Base-by-base conservation (phyloP, 1,140 invertebrate genomes). In the Battus philenor region DNA sequence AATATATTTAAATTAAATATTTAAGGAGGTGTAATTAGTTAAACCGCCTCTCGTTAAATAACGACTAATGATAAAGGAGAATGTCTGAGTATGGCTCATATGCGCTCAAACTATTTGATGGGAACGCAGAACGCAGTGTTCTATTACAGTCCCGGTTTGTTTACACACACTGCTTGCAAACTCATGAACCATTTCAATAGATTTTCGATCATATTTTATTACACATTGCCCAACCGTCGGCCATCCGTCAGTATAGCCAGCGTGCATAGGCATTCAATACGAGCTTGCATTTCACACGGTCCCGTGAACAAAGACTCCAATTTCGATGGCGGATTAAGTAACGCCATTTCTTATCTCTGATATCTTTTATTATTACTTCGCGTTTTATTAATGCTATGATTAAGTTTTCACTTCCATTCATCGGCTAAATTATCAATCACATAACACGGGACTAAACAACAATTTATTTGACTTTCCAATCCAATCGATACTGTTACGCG, bases 281-380 rank as follows among this genome's bases (percentile, higher is more conserved):
- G 24, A 48, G 41, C 41, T 58, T 46, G 48, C 44, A 62, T 69
- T 76, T 71, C 63, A 67, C 68, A 71, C 68, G 61, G 44, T 63
- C 51, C 50, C 38, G 29, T 50, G 50, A 58, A 71, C 69, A 69
- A 68, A 66, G 55, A 51, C 34, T 50, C 46, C 54, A 61, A 64
- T 68, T 64, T 70, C 54, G 48, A 54, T 56, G 50, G 32, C 54
- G 48, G 50, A 67, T 69, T 68, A 67, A 57, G 50, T 56, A 52
- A 53, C 56, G 51, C 30, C 12, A 45, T 61, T 41, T 54, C 50
- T 33, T 54, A 47, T 38, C 29, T 29, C 15, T 30, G 12, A 24
- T 41, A 52, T 59, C 29, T 18, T 41, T 10, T 16, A 27, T 41
- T 13, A 29, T 27, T 41, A 13, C 12, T 17, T 29, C 10, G 36